phyloP scores from a whole-genome alignment of 2,113 vertebrate genomes.

The Hipposideros armiger region DNA sequence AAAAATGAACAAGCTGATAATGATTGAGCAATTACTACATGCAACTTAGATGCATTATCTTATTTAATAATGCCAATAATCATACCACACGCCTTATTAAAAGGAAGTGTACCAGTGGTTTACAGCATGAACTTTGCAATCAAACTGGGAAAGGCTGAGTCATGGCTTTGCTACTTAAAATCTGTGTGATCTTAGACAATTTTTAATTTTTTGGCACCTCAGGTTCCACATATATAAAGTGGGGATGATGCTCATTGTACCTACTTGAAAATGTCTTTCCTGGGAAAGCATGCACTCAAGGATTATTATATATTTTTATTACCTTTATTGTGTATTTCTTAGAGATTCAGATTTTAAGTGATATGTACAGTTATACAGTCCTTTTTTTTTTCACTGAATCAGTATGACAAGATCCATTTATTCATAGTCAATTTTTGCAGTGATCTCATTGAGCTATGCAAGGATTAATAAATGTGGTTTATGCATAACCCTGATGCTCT shows the following conservation, averaged over 20 bases:
- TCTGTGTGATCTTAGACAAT: not conserved
- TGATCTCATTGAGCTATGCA: slow-evolving; percentile 52
- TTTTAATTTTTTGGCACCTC: not conserved
- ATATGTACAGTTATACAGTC: not conserved
- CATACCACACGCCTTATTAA: not conserved
- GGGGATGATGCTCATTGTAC: not conserved
- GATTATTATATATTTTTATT: not conserved
- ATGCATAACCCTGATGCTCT: slow-evolving; percentile 53
- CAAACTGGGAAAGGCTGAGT: not conserved
- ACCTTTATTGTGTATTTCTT: not conserved
- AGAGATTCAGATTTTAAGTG: not conserved
- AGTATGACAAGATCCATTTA: slow-evolving; percentile 44
- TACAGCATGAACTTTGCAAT: not conserved
- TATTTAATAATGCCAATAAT: not conserved
- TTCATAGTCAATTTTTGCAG: slow-evolving; percentile 72
- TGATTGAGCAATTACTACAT: not conserved
- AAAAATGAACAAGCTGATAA: not conserved
- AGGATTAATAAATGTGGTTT: slow-evolving; percentile 65
- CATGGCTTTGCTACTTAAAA: not conserved
- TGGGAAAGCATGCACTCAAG: not conserved
- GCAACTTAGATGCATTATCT: not conserved
- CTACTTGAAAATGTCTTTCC: not conserved
- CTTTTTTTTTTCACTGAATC: not conserved
- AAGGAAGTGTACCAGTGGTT: not conserved
- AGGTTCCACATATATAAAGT: not conserved